These are phyloP conservation scores for Protobothrops mucrosquamatus DNA, from an alignment of 2,113 vertebrate genomes.

Conservation along the genomic window DNA sequence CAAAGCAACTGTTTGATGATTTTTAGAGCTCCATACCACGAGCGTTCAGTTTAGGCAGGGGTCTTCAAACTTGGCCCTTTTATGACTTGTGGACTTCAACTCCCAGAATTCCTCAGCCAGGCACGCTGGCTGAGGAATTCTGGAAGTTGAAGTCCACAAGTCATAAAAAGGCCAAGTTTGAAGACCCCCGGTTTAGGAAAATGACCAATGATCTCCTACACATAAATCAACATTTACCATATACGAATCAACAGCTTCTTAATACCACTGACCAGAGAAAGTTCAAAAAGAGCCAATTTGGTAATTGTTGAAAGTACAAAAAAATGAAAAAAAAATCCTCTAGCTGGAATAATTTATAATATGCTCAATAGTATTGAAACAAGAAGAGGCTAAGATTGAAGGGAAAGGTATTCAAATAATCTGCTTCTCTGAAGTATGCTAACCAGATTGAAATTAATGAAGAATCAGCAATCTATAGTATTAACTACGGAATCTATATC, in stretches of 20 bases:
- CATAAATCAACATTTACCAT: background rate
- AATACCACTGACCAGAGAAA: background rate
- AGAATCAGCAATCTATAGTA: slow-evolving; percentile 34
- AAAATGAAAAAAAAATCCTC: background rate
- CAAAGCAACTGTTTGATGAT: background rate
- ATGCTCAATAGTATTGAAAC: slow-evolving; percentile 15
- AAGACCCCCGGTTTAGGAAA: background rate
- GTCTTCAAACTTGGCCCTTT: too few species aligned
- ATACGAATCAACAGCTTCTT: background rate
- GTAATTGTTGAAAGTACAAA: background rate
- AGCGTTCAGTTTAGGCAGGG: background rate
- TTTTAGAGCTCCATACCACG: background rate
- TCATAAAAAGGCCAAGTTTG: too few species aligned
- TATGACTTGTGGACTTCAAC: too few species aligned
- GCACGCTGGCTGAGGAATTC: too few species aligned
- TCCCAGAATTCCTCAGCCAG: too few species aligned
- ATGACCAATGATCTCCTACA: background rate
- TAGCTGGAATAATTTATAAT: background rate
- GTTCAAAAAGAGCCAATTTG: background rate
- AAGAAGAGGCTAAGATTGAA: background rate
- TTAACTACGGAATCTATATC: slow-evolving; percentile 19
- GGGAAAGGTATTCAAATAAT: slow-evolving; percentile 27
- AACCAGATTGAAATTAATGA: slow-evolving; percentile 29
- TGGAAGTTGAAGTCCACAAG: too few species aligned
- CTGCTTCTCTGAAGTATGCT: slow-evolving; percentile 35